Evolutionary conservation across 2,888 invertebrate genomes (phyloP).

Genomic region (Gerris lacustris): DNA sequence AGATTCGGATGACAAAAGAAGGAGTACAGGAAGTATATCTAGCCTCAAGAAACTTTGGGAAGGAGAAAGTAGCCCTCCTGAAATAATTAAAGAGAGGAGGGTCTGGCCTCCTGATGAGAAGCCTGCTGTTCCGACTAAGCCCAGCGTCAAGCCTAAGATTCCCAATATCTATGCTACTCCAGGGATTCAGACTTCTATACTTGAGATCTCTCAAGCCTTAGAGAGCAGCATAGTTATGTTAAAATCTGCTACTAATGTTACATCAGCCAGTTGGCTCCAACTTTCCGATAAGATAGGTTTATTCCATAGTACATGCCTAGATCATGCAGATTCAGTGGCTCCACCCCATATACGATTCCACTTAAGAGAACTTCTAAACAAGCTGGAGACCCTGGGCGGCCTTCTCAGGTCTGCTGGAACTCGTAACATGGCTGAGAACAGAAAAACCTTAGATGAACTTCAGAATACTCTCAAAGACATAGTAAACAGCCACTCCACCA

Average conservation of each 20-base stretch:
- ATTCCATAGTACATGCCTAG: conserved; percentile 68
- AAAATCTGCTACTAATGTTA: conserved; percentile 41
- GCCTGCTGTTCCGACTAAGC: conserved; percentile 56
- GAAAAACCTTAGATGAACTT: conserved; percentile 56
- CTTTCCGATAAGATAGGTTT: conserved; percentile 68
- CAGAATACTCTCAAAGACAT: conserved; percentile 60
- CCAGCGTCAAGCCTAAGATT: conserved; percentile 35
- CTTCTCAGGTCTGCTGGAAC: conserved; percentile 56
- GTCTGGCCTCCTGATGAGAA: conserved; percentile 46
- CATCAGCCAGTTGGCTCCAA: conserved; percentile 62
- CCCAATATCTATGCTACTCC: conserved; percentile 73
- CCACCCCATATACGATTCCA: conserved; percentile 81
- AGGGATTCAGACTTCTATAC: conserved; percentile 41
- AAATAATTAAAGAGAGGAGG: conserved; percentile 38
- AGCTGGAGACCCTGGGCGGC: conserved; percentile 56
- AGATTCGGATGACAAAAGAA: conserved; percentile 70
- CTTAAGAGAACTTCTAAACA: conserved; percentile 59
- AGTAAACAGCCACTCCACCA: conserved; percentile 44
- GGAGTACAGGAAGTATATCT: conserved; percentile 84
- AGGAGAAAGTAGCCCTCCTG: conserved; percentile 46
- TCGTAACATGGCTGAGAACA: conserved; percentile 54
- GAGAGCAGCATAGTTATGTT: conserved; percentile 53
- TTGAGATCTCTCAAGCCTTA: conserved; percentile 53
- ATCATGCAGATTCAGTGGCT: conserved; percentile 66
- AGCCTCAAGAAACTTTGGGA: conserved; percentile 89